These are phyloP conservation scores for Ifrita kowaldi DNA, from an alignment of 2,113 vertebrate genomes.

Conservation along the genomic window DNA sequence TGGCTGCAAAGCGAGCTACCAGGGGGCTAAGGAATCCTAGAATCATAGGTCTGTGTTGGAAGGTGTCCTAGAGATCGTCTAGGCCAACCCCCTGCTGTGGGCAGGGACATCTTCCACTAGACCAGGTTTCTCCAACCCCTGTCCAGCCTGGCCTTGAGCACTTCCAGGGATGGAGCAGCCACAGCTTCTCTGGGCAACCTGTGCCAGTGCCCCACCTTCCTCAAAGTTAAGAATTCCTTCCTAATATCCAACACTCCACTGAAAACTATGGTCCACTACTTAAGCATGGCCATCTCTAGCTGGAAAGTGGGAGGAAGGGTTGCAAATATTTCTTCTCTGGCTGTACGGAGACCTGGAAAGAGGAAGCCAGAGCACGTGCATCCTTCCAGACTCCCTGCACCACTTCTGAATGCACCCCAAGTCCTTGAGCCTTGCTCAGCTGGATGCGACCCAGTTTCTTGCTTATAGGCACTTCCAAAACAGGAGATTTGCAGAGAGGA, in stretches of 20 bases:
- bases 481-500: neutral
- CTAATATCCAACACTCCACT: neutral
- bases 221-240: neutral
- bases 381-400: neutral
- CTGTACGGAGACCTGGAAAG: neutral
- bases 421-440: neutral
- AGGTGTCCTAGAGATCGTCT: neutral
- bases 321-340: neutral
- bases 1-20: neutral
- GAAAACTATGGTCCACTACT: neutral
- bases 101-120: neutral
- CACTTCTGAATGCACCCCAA: neutral
- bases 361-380: neutral
- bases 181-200: neutral
- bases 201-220: neutral
- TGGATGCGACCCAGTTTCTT: neutral
- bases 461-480: neutral
- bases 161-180: neutral
- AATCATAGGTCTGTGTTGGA: neutral
- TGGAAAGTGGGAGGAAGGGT: neutral
- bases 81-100: neutral
- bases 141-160: neutral
- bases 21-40: neutral
- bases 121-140: neutral
- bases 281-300: neutral